phyloP scores from a whole-genome alignment of 2,888 invertebrate species.

The Hermaeophaga mercurialis region DNA sequence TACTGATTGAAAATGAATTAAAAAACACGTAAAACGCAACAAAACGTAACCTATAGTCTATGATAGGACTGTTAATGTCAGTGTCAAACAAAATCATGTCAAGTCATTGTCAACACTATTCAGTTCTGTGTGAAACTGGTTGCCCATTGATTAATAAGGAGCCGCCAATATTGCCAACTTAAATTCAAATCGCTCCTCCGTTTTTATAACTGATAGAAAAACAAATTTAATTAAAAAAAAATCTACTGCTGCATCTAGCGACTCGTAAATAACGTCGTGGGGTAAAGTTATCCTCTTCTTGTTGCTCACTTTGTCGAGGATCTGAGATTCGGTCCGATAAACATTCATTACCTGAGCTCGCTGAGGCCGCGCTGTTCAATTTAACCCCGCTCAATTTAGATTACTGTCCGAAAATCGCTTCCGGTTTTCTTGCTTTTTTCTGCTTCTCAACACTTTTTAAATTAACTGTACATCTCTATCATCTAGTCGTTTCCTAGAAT shows the following conservation, averaged over 20 bases:
- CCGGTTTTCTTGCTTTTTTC: slow-evolving; percentile 47
- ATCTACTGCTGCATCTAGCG: slow-evolving; percentile 6
- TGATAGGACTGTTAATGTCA: too few species aligned
- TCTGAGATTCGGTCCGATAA: slow-evolving; percentile 56
- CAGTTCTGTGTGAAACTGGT: too few species aligned
- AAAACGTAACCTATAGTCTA: too few species aligned
- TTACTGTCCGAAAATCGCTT: slow-evolving; percentile 54
- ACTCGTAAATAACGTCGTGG: neutral
- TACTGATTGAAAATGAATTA: too few species aligned
- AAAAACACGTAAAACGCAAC: too few species aligned
- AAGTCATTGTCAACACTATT: too few species aligned
- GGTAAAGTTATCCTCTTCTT: slow-evolving; percentile 4
- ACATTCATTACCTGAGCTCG: slow-evolving; percentile 56
- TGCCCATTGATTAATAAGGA: too few species aligned
- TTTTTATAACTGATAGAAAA: too few species aligned
- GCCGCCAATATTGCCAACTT: too few species aligned
- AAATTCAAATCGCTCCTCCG: too few species aligned
- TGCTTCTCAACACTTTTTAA: slow-evolving; percentile 53
- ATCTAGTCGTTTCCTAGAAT: slow-evolving; percentile 26
- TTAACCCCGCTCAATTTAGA: slow-evolving; percentile 57
- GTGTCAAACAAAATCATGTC: too few species aligned
- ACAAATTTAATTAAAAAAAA: neutral
- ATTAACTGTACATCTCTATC: slow-evolving; percentile 47
- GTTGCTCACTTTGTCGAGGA: slow-evolving; percentile 4
- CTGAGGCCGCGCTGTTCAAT: slow-evolving; percentile 52